Base-by-base conservation (phyloP, 1,140 invertebrate species). In the Polyergus mexicanus region DNA sequence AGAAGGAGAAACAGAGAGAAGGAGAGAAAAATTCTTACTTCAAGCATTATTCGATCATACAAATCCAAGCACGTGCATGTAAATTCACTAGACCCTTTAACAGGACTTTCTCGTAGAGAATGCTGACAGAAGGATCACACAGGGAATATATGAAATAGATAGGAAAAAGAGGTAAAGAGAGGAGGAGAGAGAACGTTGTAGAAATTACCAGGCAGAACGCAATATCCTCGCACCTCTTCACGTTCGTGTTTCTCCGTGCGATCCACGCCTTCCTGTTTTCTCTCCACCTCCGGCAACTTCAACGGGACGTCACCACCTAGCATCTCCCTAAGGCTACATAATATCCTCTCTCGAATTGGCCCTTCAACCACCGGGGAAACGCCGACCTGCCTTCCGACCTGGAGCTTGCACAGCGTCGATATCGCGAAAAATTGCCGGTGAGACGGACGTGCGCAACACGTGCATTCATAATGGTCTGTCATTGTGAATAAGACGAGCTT, bases 341-440 rank as follows among this genome's bases (percentile, higher is more conserved):
- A 90, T 90, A 90, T 89, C 88, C 88, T 90, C 74, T 56, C 44
- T 62, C 74, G 88, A 51, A 80, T 85, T 76, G 76, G 71, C 58
- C 35, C 65, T 69, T 62, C 80, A 63, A 76, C 35, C 44, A 65
- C 81, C 58, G 72, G 60, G 72, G 77, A 76, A 84, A 84, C 28
- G 32, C 60, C 56, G 68, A 83, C 16, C 47, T 51, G 13, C 4
- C 16, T n/a, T 28, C n/a, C 11, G 35, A 16, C 65, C 16, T n/a
- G 35, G 10, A 71, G 19, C 38, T 58, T 58, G 28, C 3, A 41
- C 38, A n/a, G 25, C 38, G 19, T 28, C 66, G 54, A 72, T 83
- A 83, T 71, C 54, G 25, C 25, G 68, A 72, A 83, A 60, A 83
- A 71, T 25, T 25, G 35, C 3, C n/a, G 13, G 32, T 22, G 8